Conservation (phyloP, 64 coral and sea anemone genomes). For the Pachyseris speciosa region DNA sequence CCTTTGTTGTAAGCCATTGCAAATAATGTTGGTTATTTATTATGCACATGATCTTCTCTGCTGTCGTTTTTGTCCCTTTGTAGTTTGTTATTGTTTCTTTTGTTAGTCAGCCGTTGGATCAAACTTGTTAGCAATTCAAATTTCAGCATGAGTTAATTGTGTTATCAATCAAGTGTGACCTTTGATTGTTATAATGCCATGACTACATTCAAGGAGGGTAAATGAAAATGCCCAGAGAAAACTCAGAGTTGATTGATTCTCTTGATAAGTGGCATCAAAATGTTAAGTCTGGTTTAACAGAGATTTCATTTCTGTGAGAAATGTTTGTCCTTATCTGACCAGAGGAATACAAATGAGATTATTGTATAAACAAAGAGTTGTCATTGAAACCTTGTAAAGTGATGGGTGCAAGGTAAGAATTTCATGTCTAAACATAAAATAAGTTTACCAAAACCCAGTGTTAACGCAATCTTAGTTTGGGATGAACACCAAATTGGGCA, state of each 20-base stretch:
- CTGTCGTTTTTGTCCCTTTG: too few species aligned
- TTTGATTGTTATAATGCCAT: background rate
- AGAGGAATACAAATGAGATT: background rate
- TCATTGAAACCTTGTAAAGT: background rate
- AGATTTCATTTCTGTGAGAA: background rate
- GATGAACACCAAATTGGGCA: too few species aligned
- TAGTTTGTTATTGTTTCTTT: conserved; percentile 1
- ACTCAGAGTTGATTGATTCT: background rate
- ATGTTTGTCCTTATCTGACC: too few species aligned
- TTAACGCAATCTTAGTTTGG: too few species aligned
- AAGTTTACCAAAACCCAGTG: too few species aligned
- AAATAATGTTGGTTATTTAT: too few species aligned
- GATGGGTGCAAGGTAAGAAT: conserved; percentile 22
- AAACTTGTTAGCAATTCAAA: conserved; percentile 6
- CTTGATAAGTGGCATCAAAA: background rate
- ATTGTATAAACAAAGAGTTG: background rate
- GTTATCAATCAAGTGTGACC: conserved; percentile 24
- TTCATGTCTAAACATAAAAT: background rate
- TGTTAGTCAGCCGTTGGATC: background rate
- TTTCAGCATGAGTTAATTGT: background rate
- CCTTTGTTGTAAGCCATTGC: too few species aligned
- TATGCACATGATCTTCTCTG: background rate
- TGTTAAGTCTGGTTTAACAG: background rate
- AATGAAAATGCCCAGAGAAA: background rate
- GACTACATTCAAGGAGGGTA: background rate